A percentile compares a stretch with the other conserved stretches of the same genome.
phyloP scores from a whole-genome alignment of 2,888 invertebrate species.

The Ephialtes manifestator region DNA sequence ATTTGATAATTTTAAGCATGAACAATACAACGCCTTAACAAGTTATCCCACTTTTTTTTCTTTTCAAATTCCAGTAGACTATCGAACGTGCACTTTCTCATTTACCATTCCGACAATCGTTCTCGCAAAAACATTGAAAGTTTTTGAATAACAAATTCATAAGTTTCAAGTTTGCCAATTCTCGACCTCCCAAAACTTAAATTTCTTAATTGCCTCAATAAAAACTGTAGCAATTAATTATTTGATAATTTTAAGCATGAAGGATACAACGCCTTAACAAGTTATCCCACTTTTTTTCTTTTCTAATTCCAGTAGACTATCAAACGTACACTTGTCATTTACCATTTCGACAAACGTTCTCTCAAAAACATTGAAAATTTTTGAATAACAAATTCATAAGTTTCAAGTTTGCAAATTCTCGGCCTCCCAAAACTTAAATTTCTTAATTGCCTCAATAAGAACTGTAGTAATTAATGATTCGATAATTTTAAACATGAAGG shows the following conservation, averaged over 20 bases:
- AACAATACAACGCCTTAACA: too few relatives aligned
- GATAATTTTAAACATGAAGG: background rate
- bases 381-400: constrained; percentile 73
- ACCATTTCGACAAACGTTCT: background rate
- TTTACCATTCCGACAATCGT: constrained; percentile 6
- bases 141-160: constrained; percentile 75
- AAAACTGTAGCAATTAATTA: constrained; percentile 10
- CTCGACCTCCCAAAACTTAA: background rate
- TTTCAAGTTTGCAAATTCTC: background rate
- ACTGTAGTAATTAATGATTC: constrained; percentile 8
- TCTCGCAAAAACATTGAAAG: constrained; percentile 75
- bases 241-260: background rate
- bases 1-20: background rate
- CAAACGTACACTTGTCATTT: constrained; percentile 22
- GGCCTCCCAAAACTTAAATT: too few relatives aligned
- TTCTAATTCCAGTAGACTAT: background rate
- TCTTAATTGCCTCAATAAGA: background rate
- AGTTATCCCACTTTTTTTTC: too few relatives aligned
- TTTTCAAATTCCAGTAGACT: too few relatives aligned
- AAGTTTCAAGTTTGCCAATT: background rate
- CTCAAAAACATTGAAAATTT: constrained; percentile 76
- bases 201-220: background rate
- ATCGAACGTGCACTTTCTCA: constrained; percentile 17
- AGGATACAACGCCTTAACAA: too few relatives aligned
- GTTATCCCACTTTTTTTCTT: too few relatives aligned